A percentile compares a stretch with the other conserved stretches of the same genome.
phyloP scores from a whole-genome alignment of 1,140 invertebrate genomes.

The Camponotus vicinus region DNA sequence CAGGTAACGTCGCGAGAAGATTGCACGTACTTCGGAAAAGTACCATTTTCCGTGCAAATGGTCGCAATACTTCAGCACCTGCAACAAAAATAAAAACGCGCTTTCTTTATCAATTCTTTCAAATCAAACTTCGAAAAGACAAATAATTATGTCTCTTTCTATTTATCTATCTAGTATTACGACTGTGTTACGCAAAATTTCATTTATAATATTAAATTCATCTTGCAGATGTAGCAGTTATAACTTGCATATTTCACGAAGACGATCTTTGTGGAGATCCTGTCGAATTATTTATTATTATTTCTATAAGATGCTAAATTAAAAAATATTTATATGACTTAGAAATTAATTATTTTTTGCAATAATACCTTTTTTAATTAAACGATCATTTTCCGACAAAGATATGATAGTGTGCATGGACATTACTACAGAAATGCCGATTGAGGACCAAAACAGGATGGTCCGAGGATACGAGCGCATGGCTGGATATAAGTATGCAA shows the following conservation, averaged over 20 bases:
- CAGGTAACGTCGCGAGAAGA: slow-evolving; percentile 98
- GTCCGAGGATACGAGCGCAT: slow-evolving; percentile 65
- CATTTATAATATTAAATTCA: background rate
- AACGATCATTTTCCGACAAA: slow-evolving; percentile 1
- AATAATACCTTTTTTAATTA: background rate
- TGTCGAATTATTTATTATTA: background rate
- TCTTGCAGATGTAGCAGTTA: background rate
- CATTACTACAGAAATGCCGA: slow-evolving; percentile 17
- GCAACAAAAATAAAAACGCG: slow-evolving; percentile 81
- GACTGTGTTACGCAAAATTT: background rate
- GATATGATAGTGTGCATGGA: background rate
- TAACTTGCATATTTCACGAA: slow-evolving; percentile 16
- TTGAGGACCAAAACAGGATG: slow-evolving; percentile 32
- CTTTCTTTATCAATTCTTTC: background rate
- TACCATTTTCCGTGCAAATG: slow-evolving; percentile 99
- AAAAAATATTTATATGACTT: background rate
- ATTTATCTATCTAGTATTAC: background rate
- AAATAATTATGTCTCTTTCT: background rate
- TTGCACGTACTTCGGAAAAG: slow-evolving; percentile 99
- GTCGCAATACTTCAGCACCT: slow-evolving; percentile 99
- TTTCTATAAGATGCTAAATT: slow-evolving; percentile 18
- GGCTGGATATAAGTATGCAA: slow-evolving; percentile 76
- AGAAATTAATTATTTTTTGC: background rate
- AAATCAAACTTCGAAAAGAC: background rate
- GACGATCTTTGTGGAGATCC: background rate